Conservation (phyloP, 2,888 invertebrate species). For the Pandemis cinnamomeana region DNA sequence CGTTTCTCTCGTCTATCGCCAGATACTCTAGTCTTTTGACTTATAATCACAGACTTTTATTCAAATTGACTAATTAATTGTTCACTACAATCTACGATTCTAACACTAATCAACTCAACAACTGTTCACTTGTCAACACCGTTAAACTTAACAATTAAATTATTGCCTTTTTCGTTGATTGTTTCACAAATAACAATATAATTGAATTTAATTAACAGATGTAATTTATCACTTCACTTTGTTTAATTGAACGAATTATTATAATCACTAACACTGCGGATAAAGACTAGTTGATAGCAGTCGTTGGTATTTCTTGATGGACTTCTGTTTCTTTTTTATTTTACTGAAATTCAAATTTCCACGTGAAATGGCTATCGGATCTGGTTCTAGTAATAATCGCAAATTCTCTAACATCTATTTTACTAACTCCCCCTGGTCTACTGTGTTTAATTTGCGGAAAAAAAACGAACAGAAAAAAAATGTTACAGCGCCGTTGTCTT, state of each 20-base stretch:
- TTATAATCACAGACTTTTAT: slow-evolving; percentile 49
- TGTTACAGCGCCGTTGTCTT: slow-evolving; percentile 8
- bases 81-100: slow-evolving; percentile 46
- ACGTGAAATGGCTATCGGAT: neutral
- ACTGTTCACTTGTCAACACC: slow-evolving; percentile 47
- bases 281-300: slow-evolving; percentile 1
- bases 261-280: slow-evolving; percentile 35
- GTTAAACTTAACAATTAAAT: slow-evolving; percentile 58
- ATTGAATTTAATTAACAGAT: slow-evolving; percentile 46
- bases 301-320: slow-evolving; percentile 11
- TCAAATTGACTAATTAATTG: slow-evolving; percentile 48
- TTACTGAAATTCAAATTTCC: neutral
- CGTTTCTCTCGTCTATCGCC: slow-evolving; percentile 29
- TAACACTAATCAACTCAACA: slow-evolving; percentile 47
- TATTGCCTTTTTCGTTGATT: slow-evolving; percentile 65
- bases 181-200: slow-evolving; percentile 47
- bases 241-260: slow-evolving; percentile 39
- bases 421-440: neutral
- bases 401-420: neutral
- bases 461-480: slow-evolving; percentile 6
- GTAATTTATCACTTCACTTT: slow-evolving; percentile 36
- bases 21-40: slow-evolving; percentile 16
- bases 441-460: neutral
- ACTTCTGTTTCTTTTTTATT: neutral
- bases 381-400: neutral